Conservation (phyloP, 2,113 vertebrate genomes). For the Anser brachyrhynchus region DNA sequence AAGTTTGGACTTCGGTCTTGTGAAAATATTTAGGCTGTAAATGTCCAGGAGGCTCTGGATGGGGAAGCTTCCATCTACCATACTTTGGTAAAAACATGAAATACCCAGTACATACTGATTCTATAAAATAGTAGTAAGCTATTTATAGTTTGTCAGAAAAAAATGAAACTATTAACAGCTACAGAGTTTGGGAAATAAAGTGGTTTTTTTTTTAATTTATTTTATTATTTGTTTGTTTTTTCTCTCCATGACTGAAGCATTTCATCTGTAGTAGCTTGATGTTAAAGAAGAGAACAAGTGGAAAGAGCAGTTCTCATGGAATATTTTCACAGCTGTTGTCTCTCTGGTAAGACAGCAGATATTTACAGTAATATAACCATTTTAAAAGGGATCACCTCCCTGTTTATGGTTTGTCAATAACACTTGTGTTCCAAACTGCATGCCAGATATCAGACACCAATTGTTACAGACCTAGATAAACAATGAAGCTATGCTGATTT, state of each 20-base stretch:
- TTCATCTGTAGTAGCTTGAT: not conserved
- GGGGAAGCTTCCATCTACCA: not conserved
- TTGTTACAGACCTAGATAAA: not conserved
- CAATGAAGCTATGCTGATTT: not conserved
- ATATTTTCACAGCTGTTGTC: not conserved
- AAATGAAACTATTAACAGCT: not conserved
- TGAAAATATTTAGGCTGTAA: not conserved
- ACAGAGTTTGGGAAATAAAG: not conserved
- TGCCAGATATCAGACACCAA: not conserved
- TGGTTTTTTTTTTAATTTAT: no score
- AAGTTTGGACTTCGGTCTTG: not conserved
- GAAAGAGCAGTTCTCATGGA: not conserved
- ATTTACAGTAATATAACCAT: not conserved
- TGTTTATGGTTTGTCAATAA: not conserved
- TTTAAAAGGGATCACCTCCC: not conserved
- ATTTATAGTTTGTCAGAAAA: not conserved
- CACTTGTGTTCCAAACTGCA: not conserved
- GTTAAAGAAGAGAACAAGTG: not conserved
- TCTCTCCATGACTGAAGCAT: not conserved
- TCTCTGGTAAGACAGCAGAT: not conserved
- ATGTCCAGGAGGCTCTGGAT: not conserved
- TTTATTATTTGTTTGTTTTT: no score
- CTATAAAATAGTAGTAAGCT: not conserved
- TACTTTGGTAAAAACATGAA: not conserved
- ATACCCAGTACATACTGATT: rapidly evolving